Conservation (phyloP, 1,140 invertebrate species). For the Sesamia nonagrioides region DNA sequence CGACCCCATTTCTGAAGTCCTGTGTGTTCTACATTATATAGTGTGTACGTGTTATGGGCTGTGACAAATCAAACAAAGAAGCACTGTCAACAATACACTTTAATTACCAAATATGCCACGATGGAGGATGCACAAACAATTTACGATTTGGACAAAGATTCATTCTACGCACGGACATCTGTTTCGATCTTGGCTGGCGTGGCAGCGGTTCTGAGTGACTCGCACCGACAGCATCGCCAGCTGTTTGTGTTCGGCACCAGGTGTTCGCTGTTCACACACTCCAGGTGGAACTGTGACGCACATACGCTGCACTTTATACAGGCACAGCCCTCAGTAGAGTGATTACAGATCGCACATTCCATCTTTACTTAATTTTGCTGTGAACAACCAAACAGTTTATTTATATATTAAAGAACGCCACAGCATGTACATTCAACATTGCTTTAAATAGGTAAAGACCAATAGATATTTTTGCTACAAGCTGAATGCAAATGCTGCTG, state of each 20-base stretch:
- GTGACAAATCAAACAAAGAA: neutral
- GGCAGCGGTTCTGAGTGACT: conserved; percentile 40
- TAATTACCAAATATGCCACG: conserved; percentile 32
- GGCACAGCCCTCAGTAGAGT: conserved; percentile 70
- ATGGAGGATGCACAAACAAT: conserved; percentile 42
- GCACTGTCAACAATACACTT: conserved; percentile 29
- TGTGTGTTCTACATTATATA: too few species aligned
- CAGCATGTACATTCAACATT: too few species aligned
- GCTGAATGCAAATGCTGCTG: too few species aligned
- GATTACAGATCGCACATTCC: conserved; percentile 72
- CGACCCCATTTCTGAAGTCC: too few species aligned
- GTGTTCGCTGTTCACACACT: conserved; percentile 72
- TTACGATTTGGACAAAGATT: conserved; percentile 20
- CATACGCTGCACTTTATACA: conserved; percentile 76
- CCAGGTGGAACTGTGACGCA: conserved; percentile 72
- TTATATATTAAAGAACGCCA: neutral
- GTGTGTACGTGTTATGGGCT: neutral
- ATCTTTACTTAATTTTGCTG: conserved; percentile 53
- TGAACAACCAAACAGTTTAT: neutral
- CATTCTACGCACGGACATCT: conserved; percentile 54
- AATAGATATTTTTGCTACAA: too few species aligned
- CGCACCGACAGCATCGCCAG: conserved; percentile 71
- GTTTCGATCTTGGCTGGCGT: conserved; percentile 51
- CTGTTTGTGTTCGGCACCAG: conserved; percentile 66
- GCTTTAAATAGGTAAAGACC: too few species aligned